Evolutionary conservation across 2,797 vertebrate genomes (phyloP).

Genomic region (Perodicticus potto): DNA sequence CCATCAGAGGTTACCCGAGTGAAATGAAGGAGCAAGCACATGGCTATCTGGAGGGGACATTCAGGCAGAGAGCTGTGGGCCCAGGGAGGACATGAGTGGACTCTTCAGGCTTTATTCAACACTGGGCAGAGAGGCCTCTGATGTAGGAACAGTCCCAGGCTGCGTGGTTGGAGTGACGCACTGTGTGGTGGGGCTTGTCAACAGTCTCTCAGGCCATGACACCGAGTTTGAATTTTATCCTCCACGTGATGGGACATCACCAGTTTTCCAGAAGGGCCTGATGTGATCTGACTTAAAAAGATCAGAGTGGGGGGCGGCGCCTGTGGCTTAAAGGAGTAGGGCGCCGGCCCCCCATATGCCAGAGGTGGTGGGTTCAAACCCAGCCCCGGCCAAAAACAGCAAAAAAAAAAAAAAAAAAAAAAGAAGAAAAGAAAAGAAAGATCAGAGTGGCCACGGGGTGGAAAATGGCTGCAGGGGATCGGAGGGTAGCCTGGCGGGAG

Average conservation of each 20-base stretch:
- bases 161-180: background rate
- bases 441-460: background rate
- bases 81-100: no score
- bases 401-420: no score
- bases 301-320: no score
- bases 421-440: background rate
- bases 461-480: background rate
- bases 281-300: background rate
- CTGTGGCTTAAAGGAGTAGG: no score
- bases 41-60: background rate
- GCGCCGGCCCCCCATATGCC: no score
- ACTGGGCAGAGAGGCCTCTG: background rate
- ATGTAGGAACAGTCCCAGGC: background rate
- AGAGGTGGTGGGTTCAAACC: no score
- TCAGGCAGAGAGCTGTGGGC: background rate
- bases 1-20: background rate
- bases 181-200: background rate
- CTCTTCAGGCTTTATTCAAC: no score
- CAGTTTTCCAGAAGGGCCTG: background rate
- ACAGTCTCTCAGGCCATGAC: background rate
- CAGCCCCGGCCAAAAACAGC: no score
- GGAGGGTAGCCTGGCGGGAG: background rate
- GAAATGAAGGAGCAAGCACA: background rate
- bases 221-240: background rate
- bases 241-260: background rate